A percentile compares a stretch with the other conserved stretches of the same genome.
Conservation (phyloP, 2,797 vertebrate genomes). For the Karalla daura region DNA sequence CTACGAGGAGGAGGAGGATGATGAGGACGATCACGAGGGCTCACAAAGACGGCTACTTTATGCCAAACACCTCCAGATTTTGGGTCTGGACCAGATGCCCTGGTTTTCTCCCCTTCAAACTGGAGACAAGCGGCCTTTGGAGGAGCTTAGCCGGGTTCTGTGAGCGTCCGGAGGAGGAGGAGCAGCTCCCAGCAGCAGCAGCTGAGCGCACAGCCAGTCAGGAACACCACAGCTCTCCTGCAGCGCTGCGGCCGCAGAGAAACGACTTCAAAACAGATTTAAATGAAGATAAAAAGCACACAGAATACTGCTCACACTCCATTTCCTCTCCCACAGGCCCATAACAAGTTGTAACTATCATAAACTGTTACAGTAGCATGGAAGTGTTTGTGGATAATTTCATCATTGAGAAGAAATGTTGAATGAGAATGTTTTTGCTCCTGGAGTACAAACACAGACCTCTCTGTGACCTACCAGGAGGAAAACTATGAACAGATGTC, state of each 20-base stretch:
- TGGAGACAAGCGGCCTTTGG: conserved; percentile 6
- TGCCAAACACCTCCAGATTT: conserved; percentile 49
- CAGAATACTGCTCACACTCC: no score
- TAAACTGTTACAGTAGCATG: neutral
- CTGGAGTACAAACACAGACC: neutral
- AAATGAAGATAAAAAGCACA: neutral
- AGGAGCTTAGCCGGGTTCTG: conserved; percentile 11
- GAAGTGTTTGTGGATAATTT: neutral
- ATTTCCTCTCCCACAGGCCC: neutral
- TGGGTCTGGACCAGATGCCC: conserved; percentile 35
- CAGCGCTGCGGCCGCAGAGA: neutral
- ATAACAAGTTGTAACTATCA: neutral
- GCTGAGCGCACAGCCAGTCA: conserved; percentile 2
- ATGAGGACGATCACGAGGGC: conserved; percentile 22
- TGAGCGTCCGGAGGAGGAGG: conserved; percentile 12
- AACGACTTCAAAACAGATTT: neutral
- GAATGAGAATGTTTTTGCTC: neutral
- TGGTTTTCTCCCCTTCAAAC: conserved; percentile 13
- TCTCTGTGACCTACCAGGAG: neutral
- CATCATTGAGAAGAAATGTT: neutral
- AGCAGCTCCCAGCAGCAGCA: conserved; percentile 3
- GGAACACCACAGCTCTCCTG: neutral
- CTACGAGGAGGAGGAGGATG: conserved; percentile 19
- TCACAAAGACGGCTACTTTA: conserved; percentile 11
- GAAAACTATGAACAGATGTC: neutral